phyloP scores from a whole-genome alignment of 2,113 vertebrate species.

The Phalacrocorax pelagicus region DNA sequence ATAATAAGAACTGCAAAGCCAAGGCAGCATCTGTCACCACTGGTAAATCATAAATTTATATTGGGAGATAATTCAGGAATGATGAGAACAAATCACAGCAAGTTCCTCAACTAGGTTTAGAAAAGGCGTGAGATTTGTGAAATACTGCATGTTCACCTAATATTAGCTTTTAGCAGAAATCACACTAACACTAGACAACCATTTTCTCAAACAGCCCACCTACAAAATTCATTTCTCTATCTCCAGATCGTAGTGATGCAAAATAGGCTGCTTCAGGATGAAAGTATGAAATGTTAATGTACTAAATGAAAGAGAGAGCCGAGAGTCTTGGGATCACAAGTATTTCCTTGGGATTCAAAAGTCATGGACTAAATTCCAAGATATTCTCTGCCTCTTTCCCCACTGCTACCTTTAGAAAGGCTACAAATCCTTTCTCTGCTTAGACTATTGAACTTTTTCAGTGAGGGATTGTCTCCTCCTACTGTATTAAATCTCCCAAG shows the following conservation, averaged over 20 bases:
- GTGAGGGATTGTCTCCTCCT: background rate
- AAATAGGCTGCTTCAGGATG: background rate
- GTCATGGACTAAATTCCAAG: background rate
- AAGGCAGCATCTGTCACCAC: background rate
- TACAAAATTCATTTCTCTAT: background rate
- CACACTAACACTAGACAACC: background rate
- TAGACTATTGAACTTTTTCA: background rate
- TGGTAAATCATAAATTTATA: background rate
- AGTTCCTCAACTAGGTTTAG: background rate
- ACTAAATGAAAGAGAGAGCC: background rate
- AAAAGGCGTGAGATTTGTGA: background rate
- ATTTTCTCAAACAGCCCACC: background rate
- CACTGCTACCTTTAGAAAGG: background rate
- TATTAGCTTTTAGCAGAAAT: background rate
- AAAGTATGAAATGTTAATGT: background rate
- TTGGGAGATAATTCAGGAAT: background rate
- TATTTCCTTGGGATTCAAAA: background rate
- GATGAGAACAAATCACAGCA: background rate
- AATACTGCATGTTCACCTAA: background rate
- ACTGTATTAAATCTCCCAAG: background rate
- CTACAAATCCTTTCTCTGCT: background rate
- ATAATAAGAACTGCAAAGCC: conserved; percentile 1
- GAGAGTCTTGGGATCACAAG: background rate
- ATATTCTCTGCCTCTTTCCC: background rate
- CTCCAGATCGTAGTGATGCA: background rate